phyloP scores from a whole-genome alignment of 2,113 vertebrate genomes.

The Albula goreensis region DNA sequence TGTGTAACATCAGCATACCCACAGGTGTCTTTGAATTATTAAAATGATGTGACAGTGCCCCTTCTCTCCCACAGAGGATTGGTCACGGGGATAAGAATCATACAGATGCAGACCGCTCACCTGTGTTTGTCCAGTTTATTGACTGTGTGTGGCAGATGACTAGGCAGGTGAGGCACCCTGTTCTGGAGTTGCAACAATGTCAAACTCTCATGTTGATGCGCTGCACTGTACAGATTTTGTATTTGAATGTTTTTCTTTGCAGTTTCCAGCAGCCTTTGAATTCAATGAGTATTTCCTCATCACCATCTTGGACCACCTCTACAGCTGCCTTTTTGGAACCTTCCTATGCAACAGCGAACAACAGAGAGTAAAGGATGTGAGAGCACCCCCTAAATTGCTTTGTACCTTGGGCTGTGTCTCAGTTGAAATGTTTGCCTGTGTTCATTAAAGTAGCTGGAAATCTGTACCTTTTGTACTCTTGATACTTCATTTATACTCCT shows the following conservation, averaged over 20 bases:
- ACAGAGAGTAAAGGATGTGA: constrained; percentile 88
- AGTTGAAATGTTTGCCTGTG: too few species aligned
- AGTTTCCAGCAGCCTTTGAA: constrained; percentile 97
- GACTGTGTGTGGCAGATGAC: constrained; percentile 98
- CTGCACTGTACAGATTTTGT: not conserved
- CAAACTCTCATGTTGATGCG: not conserved
- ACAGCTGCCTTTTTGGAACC: constrained; percentile 95
- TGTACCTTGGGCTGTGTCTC: not conserved
- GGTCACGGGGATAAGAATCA: constrained; percentile 97
- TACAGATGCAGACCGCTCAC: constrained; percentile 89
- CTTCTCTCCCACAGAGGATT: constrained; percentile 73
- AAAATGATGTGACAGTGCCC: not conserved
- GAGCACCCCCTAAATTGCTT: constrained; percentile 2
- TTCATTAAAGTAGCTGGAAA: too few species aligned
- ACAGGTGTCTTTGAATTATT: not conserved
- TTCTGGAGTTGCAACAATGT: not conserved
- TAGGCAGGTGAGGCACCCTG: constrained; percentile 77
- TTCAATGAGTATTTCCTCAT: constrained; percentile 95
- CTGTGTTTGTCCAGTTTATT: constrained; percentile 94
- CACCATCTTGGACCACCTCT: constrained; percentile 93
- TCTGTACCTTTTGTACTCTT: too few species aligned
- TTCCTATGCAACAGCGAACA: constrained; percentile 95
- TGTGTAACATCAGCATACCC: not conserved
- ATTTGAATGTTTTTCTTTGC: constrained; percentile 45
- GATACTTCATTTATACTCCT: too few species aligned